Evolutionary conservation across 2,797 vertebrate species (phyloP).

Genomic region (Tenualosa ilisha): DNA sequence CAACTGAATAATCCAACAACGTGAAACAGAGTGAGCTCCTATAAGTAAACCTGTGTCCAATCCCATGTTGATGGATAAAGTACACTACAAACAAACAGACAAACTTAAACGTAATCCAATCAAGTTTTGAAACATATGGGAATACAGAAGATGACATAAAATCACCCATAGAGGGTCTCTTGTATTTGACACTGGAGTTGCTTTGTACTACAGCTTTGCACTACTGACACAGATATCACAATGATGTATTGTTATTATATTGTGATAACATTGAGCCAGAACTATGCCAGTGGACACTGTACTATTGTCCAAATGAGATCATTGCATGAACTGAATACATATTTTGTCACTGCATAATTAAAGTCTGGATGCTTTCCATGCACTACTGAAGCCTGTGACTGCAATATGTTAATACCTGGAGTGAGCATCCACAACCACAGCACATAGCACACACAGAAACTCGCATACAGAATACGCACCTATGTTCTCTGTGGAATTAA

Average conservation of each 20-base stretch:
- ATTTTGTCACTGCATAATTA: slow-evolving; percentile 21
- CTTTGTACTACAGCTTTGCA: neutral
- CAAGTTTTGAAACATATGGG: neutral
- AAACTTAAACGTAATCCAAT: no score
- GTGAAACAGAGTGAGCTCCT: neutral
- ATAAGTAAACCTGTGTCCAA: neutral
- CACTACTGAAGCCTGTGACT: neutral
- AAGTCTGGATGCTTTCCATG: neutral
- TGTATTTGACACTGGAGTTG: neutral
- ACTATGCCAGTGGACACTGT: neutral
- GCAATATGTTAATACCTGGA: neutral
- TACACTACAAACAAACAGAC: no score
- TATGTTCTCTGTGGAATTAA: neutral
- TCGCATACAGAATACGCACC: neutral
- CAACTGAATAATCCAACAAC: slow-evolving; percentile 32
- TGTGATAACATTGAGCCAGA: neutral
- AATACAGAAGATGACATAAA: neutral
- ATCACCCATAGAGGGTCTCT: neutral
- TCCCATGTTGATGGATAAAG: neutral
- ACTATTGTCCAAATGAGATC: slow-evolving; percentile 17
- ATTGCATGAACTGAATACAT: slow-evolving; percentile 15
- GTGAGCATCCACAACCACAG: neutral
- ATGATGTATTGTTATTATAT: slow-evolving; percentile 20
- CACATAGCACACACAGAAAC: neutral
- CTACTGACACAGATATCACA: slow-evolving; percentile 14